Conservation (phyloP, 1,140 invertebrate species). For the Gonioctena quinquepunctata region DNA sequence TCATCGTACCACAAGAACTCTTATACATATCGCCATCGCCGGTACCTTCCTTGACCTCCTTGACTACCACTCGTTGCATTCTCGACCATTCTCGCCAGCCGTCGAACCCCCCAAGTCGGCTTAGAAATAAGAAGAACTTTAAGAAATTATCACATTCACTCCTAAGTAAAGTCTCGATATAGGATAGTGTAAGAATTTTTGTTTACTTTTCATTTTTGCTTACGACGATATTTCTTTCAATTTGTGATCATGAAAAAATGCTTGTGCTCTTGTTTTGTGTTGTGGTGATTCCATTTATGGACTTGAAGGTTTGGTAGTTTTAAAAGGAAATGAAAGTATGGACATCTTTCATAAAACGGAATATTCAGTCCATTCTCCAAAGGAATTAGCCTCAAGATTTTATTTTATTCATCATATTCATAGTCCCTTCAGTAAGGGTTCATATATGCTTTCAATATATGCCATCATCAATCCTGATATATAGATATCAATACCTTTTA, state of each 20-base stretch:
- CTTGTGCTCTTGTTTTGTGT: background rate
- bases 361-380: background rate
- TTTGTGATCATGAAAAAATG: background rate
- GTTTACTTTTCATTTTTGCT: constrained; percentile 22
- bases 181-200: constrained; percentile 48
- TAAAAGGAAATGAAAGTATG: background rate
- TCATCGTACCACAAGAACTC: background rate
- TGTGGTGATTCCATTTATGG: background rate
- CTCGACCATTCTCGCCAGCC: constrained; percentile 35
- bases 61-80: constrained; percentile 28
- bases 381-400: no score
- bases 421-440: no score
- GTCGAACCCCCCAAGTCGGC: constrained; percentile 49
- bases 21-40: background rate
- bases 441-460: no score
- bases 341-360: background rate
- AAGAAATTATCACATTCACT: constrained; percentile 54
- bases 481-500: no score
- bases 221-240: background rate
- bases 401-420: no score
- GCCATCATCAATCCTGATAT: no score
- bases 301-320: background rate
- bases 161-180: constrained; percentile 42
- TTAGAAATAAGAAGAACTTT: constrained; percentile 56
- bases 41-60: constrained; percentile 44